Evolutionary conservation across 2,113 vertebrate genomes (phyloP).

Genomic region (Megalops atlanticus): DNA sequence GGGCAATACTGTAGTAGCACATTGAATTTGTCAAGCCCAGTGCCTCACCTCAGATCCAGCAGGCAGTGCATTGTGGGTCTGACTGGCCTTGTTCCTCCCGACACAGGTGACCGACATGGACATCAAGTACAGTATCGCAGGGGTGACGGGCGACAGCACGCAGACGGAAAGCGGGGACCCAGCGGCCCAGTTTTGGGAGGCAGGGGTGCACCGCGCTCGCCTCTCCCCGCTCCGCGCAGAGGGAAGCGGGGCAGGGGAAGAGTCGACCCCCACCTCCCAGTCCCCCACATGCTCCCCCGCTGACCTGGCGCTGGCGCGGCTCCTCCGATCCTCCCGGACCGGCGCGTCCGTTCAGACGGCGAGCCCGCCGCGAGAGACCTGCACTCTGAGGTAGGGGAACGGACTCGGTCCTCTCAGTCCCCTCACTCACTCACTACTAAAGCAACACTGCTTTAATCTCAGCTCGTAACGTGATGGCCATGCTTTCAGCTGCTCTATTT

Average conservation of each 20-base stretch:
- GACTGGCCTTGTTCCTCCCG: slow-evolving; percentile 13
- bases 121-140: slow-evolving; percentile 53
- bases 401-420: background rate
- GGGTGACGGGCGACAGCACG: slow-evolving; percentile 56
- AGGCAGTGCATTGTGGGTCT: background rate
- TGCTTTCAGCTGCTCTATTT: too few species aligned
- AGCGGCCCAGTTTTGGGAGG: slow-evolving; percentile 12
- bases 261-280: slow-evolving; percentile 31
- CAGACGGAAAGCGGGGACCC: slow-evolving; percentile 55
- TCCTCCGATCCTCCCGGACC: slow-evolving; percentile 55
- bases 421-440: background rate
- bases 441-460: too few species aligned
- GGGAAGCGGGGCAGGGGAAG: slow-evolving; percentile 38
- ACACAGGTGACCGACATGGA: slow-evolving; percentile 67
- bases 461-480: too few species aligned
- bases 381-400: slow-evolving; percentile 64
- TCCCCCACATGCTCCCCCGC: slow-evolving; percentile 36
- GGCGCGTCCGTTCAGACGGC: slow-evolving; percentile 55
- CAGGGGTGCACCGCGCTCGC: slow-evolving; percentile 28
- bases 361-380: slow-evolving; percentile 54
- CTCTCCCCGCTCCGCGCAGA: slow-evolving; percentile 42
- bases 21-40: too few species aligned
- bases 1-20: too few species aligned
- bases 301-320: slow-evolving; percentile 45
- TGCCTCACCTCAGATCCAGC: background rate